Base-by-base conservation (phyloP, 2,113 vertebrate species). In the Sinosuthora webbiana region DNA sequence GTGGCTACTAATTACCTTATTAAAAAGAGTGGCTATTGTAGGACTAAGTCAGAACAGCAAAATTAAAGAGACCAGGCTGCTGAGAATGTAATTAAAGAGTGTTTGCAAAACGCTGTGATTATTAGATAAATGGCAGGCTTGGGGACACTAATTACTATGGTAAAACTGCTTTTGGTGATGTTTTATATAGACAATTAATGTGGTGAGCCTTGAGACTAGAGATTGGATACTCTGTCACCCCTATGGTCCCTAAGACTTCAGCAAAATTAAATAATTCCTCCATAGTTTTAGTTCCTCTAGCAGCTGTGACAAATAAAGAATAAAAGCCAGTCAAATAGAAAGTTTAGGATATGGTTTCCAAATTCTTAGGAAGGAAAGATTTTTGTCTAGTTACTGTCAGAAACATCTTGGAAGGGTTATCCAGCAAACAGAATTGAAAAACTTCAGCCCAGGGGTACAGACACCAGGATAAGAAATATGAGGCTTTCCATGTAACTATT, bases 401-500 rank as follows among this genome's bases (percentile, higher is more conserved):
- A 79, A 95, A 7, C 15, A 19, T 89, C 65, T 86, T 90, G 37
- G 82, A 64, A n/a, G 6, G 35, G 50, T 93, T 95, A 96, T 57
- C 70, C 92, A 89, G 92, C 52, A 87, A 69, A 53, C 23, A 89
- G 78, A 76, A 76, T 30, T 88, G 62, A 96, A 95, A 91, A 91
- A 85, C 71, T 95, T 95, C 86, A 90, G 78, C 31, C 50, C 60
- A 93, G 86, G 64, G 76, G 67, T 62, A 37, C 93, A 94, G 94
- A 89, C 83, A 78, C 52, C 31, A 4, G 94, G 95, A 92, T 87
- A 97, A 97, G 89, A 95, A 96, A 94, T 97, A 96, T 86, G 96
- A 95, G 78, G 93, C 94, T 97, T 98, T 98, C 95, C 97, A 97
- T 56, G 95, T 71, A 97, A 94, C 79, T 97, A 97, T 97, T 98